phyloP scores from a whole-genome alignment of 2,888 invertebrate species.

The Synergus umbraculus region DNA sequence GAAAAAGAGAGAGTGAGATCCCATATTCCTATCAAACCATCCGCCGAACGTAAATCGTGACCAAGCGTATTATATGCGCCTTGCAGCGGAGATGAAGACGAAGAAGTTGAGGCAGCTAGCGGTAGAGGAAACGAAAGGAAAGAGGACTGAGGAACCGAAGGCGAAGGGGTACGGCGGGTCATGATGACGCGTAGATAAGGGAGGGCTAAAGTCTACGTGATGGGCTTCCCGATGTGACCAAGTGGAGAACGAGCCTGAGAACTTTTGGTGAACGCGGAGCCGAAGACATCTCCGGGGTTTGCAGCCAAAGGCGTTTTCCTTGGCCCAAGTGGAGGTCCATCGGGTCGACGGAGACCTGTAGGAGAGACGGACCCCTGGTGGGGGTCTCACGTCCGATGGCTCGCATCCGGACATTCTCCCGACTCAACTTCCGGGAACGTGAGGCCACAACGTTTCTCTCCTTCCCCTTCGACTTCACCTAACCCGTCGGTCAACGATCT shows the following conservation, averaged over 20 bases:
- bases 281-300: conserved; percentile 42
- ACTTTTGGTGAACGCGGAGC: conserved; percentile 70
- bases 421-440: conserved; percentile 75
- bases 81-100: conserved; percentile 53
- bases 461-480: conserved; percentile 58
- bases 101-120: conserved; percentile 51
- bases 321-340: conserved; percentile 48
- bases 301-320: conserved; percentile 40
- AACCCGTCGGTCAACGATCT: conserved; percentile 51
- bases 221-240: conserved; percentile 71
- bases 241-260: conserved; percentile 70
- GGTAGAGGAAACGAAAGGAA: conserved; percentile 50
- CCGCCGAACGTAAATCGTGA: conserved; percentile 72
- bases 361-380: conserved; percentile 42
- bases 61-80: conserved; percentile 59
- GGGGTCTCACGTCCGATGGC: conserved; percentile 68
- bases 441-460: conserved; percentile 62
- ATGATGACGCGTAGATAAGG: conserved; percentile 77
- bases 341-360: conserved; percentile 44
- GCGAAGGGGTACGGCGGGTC: conserved; percentile 62
- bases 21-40: conserved; percentile 61
- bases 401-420: conserved; percentile 73
- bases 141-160: conserved; percentile 43
- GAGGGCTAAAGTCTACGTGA: conserved; percentile 76
- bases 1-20: conserved; percentile 37